These are phyloP conservation scores for Belgica antarctica DNA, from an alignment of 2,888 invertebrate species.

Conservation along the genomic window DNA sequence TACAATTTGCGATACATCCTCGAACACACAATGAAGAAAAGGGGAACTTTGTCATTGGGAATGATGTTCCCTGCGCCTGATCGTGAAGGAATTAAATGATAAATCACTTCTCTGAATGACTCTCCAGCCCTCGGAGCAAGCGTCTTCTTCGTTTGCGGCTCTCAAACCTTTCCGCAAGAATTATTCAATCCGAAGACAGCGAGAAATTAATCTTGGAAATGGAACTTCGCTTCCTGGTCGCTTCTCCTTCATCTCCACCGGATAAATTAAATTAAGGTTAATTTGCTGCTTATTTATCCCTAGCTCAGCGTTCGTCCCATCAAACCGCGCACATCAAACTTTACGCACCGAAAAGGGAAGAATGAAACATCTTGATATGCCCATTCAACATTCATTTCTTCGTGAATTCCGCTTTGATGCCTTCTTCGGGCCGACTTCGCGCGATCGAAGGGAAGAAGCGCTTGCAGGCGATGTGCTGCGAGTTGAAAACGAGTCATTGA, in stretches of 20 bases:
- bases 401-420: neutral
- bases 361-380: neutral
- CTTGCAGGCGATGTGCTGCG: neutral
- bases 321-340: neutral
- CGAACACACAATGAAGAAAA: neutral
- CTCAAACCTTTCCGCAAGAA: neutral
- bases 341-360: neutral
- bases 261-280: neutral
- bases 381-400: neutral
- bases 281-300: neutral
- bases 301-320: too few species aligned
- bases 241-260: neutral
- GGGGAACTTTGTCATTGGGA: neutral
- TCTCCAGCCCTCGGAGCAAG: too few species aligned
- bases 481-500: constrained; percentile 10
- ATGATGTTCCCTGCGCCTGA: neutral
- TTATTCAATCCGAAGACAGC: neutral
- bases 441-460: neutral
- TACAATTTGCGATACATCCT: neutral
- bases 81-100: constrained; percentile 32
- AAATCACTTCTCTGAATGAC: constrained; percentile 4
- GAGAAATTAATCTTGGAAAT: neutral
- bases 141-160: too few species aligned
- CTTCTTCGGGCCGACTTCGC: neutral
- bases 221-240: neutral